Base-by-base conservation (phyloP, 2,888 invertebrate genomes). In the Heliconius erato region DNA sequence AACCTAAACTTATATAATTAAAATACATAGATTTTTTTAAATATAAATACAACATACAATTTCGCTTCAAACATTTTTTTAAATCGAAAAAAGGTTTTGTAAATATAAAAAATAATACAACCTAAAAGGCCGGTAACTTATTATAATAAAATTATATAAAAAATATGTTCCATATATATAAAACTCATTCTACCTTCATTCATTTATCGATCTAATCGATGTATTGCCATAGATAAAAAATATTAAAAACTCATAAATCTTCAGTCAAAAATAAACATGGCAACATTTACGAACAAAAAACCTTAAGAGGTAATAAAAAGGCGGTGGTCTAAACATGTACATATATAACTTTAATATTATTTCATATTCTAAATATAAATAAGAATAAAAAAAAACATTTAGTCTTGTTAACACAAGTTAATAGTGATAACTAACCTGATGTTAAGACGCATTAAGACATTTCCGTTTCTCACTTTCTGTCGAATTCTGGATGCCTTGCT, bases 1-100 rank as follows among this genome's bases (percentile, higher is more conserved):
- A 87, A 32, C 16, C 77, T 83, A 54, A 82, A 35, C 83, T 87
- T 85, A 86, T 40, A 74, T 59, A 0, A 77, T 7, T 79, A 83
- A 84, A 79, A 83, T 82, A 78, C 71, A 82, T 28, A 0, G 28
- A 16, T 2, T 83, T 68, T 32, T 32, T 35, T 0, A 4, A 35
- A 74, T 28, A 16, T 63, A 65, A 14, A 74, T 69, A 44, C 7
- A 79, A 59, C n/a, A 35, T 69, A 71, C 35, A 69, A 40, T 49
- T 44, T 72, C 9, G 26, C 14, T 44, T 44, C 3, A 44, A 11
- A 26, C 11, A 5, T 40, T 40, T n/a, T 4, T 67, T 28, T 16
- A 16, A 16, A 28, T 67, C 19, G 7, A 12, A 67, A 7, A 65
- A 67, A 16, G 1, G 6, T 67, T n/a, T 44, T 44, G 71, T 44